Evolutionary conservation across 1,140 invertebrate genomes (phyloP), one percentile per base, ranked within the genome.

Genomic region (Euwallacea fornicatus): DNA sequence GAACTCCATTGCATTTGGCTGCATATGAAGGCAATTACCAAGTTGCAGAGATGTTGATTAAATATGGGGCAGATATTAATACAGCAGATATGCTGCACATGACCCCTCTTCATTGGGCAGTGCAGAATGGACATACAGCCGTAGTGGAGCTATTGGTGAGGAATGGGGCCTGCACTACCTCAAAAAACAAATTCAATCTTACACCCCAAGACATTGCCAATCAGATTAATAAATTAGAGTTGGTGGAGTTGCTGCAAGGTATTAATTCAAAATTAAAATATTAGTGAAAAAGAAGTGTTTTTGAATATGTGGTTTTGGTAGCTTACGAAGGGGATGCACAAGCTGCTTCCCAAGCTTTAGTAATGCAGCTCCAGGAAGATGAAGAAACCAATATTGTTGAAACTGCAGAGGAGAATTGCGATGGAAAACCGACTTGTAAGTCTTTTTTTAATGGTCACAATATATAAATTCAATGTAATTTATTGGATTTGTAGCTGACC

Each of bases 71-170:
- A 42, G 90, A 93, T 77, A 86, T 93, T 0, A 85, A 95, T 78
- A 86, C 88, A 54, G 88, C 85, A 81, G 95, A 97, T 83, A 94
- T 97, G 92, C 82, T 97, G 42, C 89, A 89, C 79, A 97, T 97
- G 95, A 97, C 95, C 33, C 94, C 95, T 42, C 84, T 98, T 21
- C 95, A 98, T 84, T 98, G 95, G 96, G 94, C 95, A 8, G 92
- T 92, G 58, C 94, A 96, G 83, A 88, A 91, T 74, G 88, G 89
- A n/a, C 90, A 95, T 80, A 77, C 86, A 42, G 85, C 86, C 56
- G 88, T 90, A 50, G 90, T 92, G 42, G 84, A 88, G 66, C 76
- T 89, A 55, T 83, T 97, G 56, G 78, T 97, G 3, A 85, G 88
- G 64, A 82, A 88, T 77, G 92, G 93, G 13, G 93, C 93, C 0